These are phyloP conservation scores for Apis mellifera DNA, from an alignment of 1,140 invertebrate genomes.

Conservation along the genomic window DNA sequence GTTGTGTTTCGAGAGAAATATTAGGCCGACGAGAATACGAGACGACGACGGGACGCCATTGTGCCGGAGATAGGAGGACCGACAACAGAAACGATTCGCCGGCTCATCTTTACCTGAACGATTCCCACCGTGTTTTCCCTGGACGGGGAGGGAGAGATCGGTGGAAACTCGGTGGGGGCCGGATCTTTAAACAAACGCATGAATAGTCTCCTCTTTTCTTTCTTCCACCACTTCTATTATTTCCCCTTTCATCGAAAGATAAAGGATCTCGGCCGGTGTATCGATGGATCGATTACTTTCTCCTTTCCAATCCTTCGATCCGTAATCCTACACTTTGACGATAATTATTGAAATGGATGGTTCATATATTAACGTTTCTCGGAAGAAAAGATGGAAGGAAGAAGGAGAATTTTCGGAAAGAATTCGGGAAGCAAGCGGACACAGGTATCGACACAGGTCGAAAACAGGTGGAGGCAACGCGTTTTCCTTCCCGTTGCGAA, in stretches of 20 bases:
- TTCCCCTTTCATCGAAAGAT: background rate
- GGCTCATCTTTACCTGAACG: slow-evolving; percentile 60
- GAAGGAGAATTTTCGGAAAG: slow-evolving; percentile 3
- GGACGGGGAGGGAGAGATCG: slow-evolving; percentile 40
- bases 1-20: slow-evolving; percentile 50
- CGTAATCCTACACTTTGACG: background rate
- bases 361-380: too few relatives aligned
- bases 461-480: slow-evolving; percentile 56
- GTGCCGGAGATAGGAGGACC: slow-evolving; percentile 69
- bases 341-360: too few relatives aligned
- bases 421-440: background rate
- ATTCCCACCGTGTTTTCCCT: slow-evolving; percentile 28
- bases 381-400: background rate
- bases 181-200: slow-evolving; percentile 20
- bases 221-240: background rate
- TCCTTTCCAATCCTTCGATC: background rate
- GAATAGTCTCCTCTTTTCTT: slow-evolving; percentile 14
- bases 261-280: background rate
- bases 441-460: slow-evolving; percentile 15
- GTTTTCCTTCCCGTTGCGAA: slow-evolving; percentile 51
- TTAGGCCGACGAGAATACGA: slow-evolving; percentile 59
- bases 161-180: slow-evolving; percentile 2
- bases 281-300: slow-evolving; percentile 15
- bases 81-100: slow-evolving; percentile 67
- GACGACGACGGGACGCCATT: slow-evolving; percentile 66